Evolutionary conservation across 2,113 vertebrate species (phyloP), one percentile per base, ranked within the genome.

Genomic region (Oryzias javanicus): DNA sequence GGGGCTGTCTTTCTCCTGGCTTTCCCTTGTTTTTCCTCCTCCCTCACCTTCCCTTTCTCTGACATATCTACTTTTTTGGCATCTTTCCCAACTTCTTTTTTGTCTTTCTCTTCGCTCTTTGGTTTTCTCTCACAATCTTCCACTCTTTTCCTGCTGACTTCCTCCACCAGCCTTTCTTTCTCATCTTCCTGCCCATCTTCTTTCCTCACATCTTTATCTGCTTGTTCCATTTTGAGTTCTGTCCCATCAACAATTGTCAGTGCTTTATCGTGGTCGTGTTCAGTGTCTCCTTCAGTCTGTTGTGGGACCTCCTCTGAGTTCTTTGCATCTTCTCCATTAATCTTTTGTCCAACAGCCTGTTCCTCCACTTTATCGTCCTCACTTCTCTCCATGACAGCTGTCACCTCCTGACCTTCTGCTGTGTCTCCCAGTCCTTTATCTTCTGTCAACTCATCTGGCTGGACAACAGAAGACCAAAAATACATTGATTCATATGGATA

Each of bases 21-120:
- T 57, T 85, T 87, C 35, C 64, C 78, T 75, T 87, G 83, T 45
- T 85, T 88, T 61, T 89, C 89, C 15, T 4, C 29, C 48, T 87
- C 85, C 16, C 84, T 86, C 0, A 13, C 24, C 27, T 83, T 86
- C 49, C 49, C 81, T 64, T 87, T 82, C 14, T 83, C 79, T 63
- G 83, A 77, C 1, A 5, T 64, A 12, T 71, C 56, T 12, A 35
- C 64, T 56, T 71, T 62, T 51, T 71, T 73, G 13, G 24, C 54
- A 48, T 67, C 81, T 22, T 74, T 84, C 46, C 29, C 44, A 16
- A 58, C 41, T 7, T 71, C 74, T 61, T 62, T 48, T 49, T 45
- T 59, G 14, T 20, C 49, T 19, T 67, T 42, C 17, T 45, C 49
- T 19, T 48, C 45, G 16, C 49, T n/a, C 1, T 52, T 60, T n/a